A percentile compares a stretch with the other conserved stretches of the same genome.
These are phyloP conservation scores for Notospermus geniculatus DNA, from an alignment of 1,140 invertebrate genomes.

Conservation along the genomic window DNA sequence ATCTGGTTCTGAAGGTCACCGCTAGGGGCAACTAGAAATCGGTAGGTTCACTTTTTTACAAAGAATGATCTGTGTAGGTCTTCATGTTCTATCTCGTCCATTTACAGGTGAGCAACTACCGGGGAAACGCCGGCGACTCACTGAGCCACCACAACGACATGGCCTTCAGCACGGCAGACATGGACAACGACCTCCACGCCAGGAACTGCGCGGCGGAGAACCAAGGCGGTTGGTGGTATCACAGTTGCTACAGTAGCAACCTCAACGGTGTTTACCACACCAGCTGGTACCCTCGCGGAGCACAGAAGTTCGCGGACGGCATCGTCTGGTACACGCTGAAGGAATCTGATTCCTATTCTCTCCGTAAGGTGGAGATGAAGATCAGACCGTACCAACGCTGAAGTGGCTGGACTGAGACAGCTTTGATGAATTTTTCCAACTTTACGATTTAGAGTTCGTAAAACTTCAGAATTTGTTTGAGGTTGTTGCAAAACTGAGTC, in stretches of 20 bases:
- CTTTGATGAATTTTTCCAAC: no score
- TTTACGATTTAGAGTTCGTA: no score
- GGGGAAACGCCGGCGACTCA: slow-evolving; percentile 66
- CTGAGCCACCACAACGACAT: slow-evolving; percentile 63
- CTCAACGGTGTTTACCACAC: slow-evolving; percentile 63
- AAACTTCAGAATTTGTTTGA: no score
- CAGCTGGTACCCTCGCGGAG: slow-evolving; percentile 43
- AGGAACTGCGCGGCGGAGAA: slow-evolving; percentile 67
- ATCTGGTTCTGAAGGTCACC: no score
- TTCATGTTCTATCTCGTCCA: no score
- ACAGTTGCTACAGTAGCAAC: slow-evolving; percentile 65
- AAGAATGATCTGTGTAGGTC: no score
- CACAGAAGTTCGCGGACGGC: slow-evolving; percentile 54
- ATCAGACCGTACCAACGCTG: slow-evolving; percentile 35
- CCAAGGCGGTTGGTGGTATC: slow-evolving; percentile 66
- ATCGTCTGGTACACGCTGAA: slow-evolving; percentile 65
- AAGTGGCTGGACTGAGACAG: no score
- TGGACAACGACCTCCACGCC: slow-evolving; percentile 62
- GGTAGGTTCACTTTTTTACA: no score
- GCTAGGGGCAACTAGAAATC: no score
- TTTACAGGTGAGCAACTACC: slow-evolving; percentile 26
- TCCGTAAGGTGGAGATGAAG: slow-evolving; percentile 59
- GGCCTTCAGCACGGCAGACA: slow-evolving; percentile 65
- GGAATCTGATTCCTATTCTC: slow-evolving; percentile 58
- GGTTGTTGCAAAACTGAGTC: no score